Evolutionary conservation across 2,113 vertebrate genomes (phyloP).

Genomic region (Erythrocercus mccallii): DNA sequence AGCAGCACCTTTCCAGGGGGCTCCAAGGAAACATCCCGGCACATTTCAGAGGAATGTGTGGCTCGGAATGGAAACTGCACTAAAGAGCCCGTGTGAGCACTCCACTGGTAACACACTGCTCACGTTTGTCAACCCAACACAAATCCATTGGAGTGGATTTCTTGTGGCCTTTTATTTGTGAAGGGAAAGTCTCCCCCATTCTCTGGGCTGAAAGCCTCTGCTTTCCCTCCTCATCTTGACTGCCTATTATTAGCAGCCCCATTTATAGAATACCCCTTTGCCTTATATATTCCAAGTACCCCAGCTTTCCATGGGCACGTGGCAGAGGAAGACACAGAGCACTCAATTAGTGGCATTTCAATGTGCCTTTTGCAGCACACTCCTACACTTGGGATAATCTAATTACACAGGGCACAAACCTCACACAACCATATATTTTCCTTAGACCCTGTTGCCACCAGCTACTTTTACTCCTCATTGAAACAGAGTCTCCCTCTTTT

Average conservation of each 20-base stretch:
- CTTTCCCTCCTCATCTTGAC: slow-evolving; percentile 1
- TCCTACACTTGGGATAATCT: slow-evolving; percentile 64
- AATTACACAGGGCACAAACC: slow-evolving; percentile 57
- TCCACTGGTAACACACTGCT: neutral
- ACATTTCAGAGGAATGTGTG: neutral
- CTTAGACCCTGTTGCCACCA: slow-evolving; percentile 53
- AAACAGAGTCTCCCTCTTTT: slow-evolving; percentile 44
- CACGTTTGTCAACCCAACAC: neutral
- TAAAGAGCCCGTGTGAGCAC: neutral
- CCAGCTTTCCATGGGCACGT: neutral
- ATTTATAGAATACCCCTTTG: neutral
- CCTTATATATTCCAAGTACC: neutral
- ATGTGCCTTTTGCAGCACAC: slow-evolving; percentile 46
- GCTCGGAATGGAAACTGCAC: neutral
- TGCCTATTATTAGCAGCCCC: neutral
- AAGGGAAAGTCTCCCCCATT: neutral
- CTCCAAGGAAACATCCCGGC: neutral
- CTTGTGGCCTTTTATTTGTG: neutral
- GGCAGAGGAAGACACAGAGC: neutral
- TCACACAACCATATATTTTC: slow-evolving; percentile 47
- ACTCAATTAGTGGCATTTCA: slow-evolving; percentile 30
- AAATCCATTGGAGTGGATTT: neutral
- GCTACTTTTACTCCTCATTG: slow-evolving; percentile 50
- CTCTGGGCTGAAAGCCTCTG: neutral
- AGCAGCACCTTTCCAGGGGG: neutral